Percentiles rank a stretch among this genome's conserved stretches.
These are phyloP conservation scores for Psittacus erithacus DNA, from an alignment of 2,113 vertebrate species.

Conservation along the genomic window DNA sequence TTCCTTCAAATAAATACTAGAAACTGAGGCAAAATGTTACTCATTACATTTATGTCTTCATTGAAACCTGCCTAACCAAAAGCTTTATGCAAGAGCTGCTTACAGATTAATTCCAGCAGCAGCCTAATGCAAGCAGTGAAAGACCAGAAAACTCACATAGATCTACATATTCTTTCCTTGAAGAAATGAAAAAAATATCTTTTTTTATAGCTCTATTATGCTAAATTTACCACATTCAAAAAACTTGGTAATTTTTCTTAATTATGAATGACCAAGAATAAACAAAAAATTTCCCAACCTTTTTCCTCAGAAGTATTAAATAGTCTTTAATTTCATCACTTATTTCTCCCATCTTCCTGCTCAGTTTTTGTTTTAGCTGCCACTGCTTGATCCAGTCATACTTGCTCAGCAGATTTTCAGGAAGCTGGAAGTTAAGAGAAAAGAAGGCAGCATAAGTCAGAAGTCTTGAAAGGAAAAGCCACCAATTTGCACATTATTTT, in stretches of 20 bases:
- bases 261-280: background rate
- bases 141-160: background rate
- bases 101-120: background rate
- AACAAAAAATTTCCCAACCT: conserved; percentile 72
- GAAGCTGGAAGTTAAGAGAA: conserved; percentile 77
- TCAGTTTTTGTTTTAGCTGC: conserved; percentile 78
- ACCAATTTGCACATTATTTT: background rate
- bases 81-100: background rate
- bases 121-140: background rate
- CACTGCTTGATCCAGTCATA: conserved; percentile 87
- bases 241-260: background rate
- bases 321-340: conserved; percentile 78
- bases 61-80: background rate
- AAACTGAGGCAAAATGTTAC: background rate
- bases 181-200: background rate
- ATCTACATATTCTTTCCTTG: background rate
- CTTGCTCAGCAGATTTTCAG: conserved; percentile 79
- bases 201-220: background rate
- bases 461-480: background rate
- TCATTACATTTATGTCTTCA: background rate
- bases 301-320: conserved; percentile 82
- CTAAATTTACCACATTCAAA: background rate
- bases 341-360: conserved; percentile 70
- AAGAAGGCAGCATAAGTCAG: background rate
- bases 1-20: background rate